Evolutionary conservation across 2,113 vertebrate species (phyloP).

Genomic region (Sphaerodactylus townsendi): DNA sequence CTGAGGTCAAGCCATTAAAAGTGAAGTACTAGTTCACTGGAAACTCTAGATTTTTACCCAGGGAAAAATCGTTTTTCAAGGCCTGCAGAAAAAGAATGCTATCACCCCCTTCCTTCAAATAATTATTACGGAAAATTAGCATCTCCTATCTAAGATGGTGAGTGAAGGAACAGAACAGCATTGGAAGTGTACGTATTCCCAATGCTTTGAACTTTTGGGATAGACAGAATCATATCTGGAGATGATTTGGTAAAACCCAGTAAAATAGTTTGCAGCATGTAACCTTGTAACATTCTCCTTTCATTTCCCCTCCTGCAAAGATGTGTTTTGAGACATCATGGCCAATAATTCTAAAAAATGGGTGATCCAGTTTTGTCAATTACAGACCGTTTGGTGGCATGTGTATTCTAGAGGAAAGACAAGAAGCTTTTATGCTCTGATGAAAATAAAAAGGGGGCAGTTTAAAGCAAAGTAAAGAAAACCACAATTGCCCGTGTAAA

Average conservation of each 20-base stretch:
- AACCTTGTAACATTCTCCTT: not conserved
- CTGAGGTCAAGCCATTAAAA: not conserved
- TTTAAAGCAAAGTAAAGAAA: too few relatives aligned
- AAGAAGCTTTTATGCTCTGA: not conserved
- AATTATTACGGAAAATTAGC: not conserved
- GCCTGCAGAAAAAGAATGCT: too few relatives aligned
- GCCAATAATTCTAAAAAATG: constrained; percentile 17
- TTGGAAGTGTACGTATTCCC: not conserved
- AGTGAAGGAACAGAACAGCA: not conserved
- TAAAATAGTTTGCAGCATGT: not conserved
- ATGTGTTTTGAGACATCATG: constrained; percentile 42
- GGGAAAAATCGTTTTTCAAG: not conserved
- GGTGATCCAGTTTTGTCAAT: not conserved
- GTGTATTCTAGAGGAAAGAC: not conserved
- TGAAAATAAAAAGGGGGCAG: too few relatives aligned
- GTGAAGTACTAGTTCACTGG: not conserved
- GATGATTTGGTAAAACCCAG: not conserved
- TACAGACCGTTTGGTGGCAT: not conserved
- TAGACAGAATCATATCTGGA: not conserved
- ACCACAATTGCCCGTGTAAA: not conserved
- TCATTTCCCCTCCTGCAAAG: not conserved
- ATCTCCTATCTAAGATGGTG: not conserved
- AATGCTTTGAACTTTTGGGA: not conserved
- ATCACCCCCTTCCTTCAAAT: too few relatives aligned
- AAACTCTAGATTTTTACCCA: not conserved